Percentiles rank a stretch among this genome's conserved stretches.
Evolutionary conservation across 2,113 vertebrate species (phyloP).

Genomic region (Ageneiosus marmoratus): DNA sequence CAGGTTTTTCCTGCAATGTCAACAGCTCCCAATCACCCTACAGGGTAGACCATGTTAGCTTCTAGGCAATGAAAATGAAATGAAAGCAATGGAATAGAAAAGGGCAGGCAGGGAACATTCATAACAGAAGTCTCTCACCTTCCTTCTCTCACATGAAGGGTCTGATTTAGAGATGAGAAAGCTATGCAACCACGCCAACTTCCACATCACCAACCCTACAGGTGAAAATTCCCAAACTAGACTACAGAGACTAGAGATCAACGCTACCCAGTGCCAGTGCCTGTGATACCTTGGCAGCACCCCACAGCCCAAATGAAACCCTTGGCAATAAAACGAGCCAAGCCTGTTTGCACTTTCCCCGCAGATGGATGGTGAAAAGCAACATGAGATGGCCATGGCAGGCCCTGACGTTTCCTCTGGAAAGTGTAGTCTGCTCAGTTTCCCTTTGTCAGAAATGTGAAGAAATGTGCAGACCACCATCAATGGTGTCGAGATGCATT

Average conservation of each 20-base stretch:
- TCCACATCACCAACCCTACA: slow-evolving; percentile 63
- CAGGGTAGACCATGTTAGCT: slow-evolving; percentile 47
- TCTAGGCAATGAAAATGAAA: slow-evolving; percentile 24
- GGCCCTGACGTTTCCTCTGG: slow-evolving; percentile 45
- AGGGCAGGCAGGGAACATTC: neutral
- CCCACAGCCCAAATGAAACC: slow-evolving; percentile 69
- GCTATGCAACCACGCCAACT: slow-evolving; percentile 60
- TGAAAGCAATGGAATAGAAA: slow-evolving; percentile 34
- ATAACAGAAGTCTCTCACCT: slow-evolving; percentile 48
- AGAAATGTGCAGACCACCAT: slow-evolving; percentile 40
- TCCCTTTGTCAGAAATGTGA: slow-evolving; percentile 59
- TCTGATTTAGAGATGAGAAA: slow-evolving; percentile 71
- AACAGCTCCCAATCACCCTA: slow-evolving; percentile 71
- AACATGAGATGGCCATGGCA: slow-evolving; percentile 63
- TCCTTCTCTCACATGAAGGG: slow-evolving; percentile 61
- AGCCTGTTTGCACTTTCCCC: slow-evolving; percentile 73
- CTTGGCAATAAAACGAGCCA: slow-evolving; percentile 69
- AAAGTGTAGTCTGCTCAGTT: slow-evolving; percentile 59
- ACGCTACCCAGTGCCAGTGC: slow-evolving; percentile 70
- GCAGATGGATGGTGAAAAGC: slow-evolving; percentile 72
- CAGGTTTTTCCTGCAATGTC: slow-evolving; percentile 69
- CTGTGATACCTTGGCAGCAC: slow-evolving; percentile 69
- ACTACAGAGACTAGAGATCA: slow-evolving; percentile 68
- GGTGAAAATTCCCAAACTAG: slow-evolving; percentile 71
- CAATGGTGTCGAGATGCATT: slow-evolving; percentile 50